These are phyloP conservation scores for Asobara japonica DNA, from an alignment of 1,140 invertebrate genomes.

Conservation along the genomic window DNA sequence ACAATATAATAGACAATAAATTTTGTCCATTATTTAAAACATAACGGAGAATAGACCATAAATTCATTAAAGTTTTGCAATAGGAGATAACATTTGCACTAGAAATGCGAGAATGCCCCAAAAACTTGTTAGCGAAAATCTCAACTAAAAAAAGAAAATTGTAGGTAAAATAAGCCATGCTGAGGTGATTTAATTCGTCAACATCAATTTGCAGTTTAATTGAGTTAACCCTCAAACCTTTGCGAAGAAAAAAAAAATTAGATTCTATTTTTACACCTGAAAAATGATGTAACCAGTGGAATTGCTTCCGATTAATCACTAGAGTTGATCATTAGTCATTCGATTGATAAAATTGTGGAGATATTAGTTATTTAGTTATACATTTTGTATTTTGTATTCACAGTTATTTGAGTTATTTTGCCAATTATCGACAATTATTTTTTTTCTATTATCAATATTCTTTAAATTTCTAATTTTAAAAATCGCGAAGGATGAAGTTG, in stretches of 20 bases:
- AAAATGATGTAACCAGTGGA: slow-evolving; percentile 15
- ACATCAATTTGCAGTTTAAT: background rate
- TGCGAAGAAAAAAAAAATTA: slow-evolving; percentile 12
- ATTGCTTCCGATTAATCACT: background rate
- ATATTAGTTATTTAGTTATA: background rate
- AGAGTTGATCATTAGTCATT: slow-evolving; percentile 1
- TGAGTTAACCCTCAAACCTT: background rate
- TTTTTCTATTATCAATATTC: no score
- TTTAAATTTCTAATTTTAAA: no score
- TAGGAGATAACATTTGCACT: background rate
- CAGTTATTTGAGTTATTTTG: no score
- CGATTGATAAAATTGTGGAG: background rate
- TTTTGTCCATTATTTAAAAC: slow-evolving; percentile 4
- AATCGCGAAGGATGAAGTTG: no score
- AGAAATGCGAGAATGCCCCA: background rate
- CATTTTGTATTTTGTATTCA: background rate
- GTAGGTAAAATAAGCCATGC: background rate
- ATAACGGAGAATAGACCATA: background rate
- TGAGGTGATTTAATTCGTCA: background rate
- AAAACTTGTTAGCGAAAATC: background rate
- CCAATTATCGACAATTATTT: no score
- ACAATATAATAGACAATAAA: slow-evolving; percentile 17
- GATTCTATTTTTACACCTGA: slow-evolving; percentile 20
- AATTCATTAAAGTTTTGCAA: background rate
- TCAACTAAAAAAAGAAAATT: background rate